A percentile compares a stretch with the other conserved stretches of the same genome.
Evolutionary conservation across 2,888 invertebrate genomes (phyloP).

Genomic region (Leptinotarsa haldemani): DNA sequence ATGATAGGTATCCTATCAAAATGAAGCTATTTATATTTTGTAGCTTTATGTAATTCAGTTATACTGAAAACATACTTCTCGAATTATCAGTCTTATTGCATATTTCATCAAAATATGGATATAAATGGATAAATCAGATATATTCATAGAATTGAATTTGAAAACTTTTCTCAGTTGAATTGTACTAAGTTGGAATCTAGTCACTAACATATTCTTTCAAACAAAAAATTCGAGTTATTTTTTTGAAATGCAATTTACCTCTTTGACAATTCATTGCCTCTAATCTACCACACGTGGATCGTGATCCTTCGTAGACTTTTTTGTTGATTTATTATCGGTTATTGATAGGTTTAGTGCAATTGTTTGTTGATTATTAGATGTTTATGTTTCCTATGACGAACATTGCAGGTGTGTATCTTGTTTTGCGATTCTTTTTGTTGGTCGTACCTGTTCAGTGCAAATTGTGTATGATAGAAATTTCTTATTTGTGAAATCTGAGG

Average conservation of each 20-base stretch:
- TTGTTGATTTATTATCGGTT: conserved; percentile 26
- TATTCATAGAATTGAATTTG: neutral
- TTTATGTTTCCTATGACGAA: conserved; percentile 24
- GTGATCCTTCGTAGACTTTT: conserved; percentile 11
- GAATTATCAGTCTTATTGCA: no score
- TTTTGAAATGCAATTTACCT: no score
- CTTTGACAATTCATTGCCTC: no score
- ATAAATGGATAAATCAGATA: no score
- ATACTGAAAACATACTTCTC: no score
- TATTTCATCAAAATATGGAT: no score
- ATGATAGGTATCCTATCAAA: neutral
- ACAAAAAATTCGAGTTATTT: no score
- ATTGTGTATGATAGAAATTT: conserved; percentile 33
- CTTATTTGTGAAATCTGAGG: neutral
- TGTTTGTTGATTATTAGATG: conserved; percentile 35
- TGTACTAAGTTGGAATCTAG: neutral
- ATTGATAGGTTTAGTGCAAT: conserved; percentile 37
- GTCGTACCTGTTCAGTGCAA: conserved; percentile 40
- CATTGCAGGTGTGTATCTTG: conserved; percentile 24
- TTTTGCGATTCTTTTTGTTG: conserved; percentile 27
- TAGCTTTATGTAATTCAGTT: no score
- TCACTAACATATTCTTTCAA: neutral
- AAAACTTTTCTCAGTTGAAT: neutral
- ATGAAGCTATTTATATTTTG: conserved; percentile 20
- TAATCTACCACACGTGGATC: conserved; percentile 8